Percentiles rank a stretch among this genome's conserved stretches.
These are phyloP conservation scores for Hippasteria phrygiana DNA, from an alignment of 53 echinoderm and acorn worm genomes.

Conservation along the genomic window DNA sequence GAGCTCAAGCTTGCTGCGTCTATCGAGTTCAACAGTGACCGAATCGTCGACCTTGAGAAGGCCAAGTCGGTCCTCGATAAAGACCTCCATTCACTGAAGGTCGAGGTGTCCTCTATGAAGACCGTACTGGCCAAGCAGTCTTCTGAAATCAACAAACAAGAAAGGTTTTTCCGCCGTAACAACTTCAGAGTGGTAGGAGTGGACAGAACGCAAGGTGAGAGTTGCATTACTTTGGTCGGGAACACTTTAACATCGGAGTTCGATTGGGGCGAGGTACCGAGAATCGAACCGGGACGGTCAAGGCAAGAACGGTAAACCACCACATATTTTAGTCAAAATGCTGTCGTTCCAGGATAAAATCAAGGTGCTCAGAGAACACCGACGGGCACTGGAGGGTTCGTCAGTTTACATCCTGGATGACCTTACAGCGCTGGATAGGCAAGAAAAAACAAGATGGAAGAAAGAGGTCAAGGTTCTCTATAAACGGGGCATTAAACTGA, in stretches of 20 bases:
- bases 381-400: background rate
- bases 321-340: background rate
- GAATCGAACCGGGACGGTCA: too few species aligned
- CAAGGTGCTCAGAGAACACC: background rate
- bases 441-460: background rate
- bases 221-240: background rate
- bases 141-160: constrained; percentile 19
- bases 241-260: background rate
- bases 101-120: background rate
- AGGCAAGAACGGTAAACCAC: background rate
- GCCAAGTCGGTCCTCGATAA: background rate
- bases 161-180: constrained; percentile 1
- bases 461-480: background rate
- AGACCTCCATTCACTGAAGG: background rate
- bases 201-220: background rate
- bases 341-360: background rate
- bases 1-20: background rate
- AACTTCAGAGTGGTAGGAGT: background rate
- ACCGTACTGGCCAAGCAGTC: background rate
- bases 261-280: background rate
- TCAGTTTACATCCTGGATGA: background rate
- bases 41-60: background rate
- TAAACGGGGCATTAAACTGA: background rate
- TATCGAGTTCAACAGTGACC: constrained; percentile 32
- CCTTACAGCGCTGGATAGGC: background rate